phyloP scores from a whole-genome alignment of 2,113 vertebrate genomes.

The Marmota monax region DNA sequence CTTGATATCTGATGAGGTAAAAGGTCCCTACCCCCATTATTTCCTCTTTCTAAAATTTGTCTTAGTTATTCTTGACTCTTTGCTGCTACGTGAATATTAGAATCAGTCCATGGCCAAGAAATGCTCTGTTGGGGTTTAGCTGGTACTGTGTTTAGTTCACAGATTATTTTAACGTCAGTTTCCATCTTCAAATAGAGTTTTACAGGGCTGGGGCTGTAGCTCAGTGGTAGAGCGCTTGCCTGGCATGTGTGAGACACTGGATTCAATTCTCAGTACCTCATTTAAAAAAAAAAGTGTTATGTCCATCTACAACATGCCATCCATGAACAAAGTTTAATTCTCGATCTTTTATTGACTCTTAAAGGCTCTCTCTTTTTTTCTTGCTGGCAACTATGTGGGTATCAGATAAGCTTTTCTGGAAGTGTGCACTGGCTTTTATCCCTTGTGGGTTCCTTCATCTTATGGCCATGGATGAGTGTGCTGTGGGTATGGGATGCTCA shows the following conservation, averaged over 20 bases:
- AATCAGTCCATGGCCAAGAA: slow-evolving; percentile 4
- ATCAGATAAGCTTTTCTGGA: not conserved
- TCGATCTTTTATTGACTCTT: not conserved
- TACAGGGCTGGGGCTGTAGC: no score
- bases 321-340: not conserved
- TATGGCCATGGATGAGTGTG: not conserved
- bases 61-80: slow-evolving; percentile 15
- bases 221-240: no score
- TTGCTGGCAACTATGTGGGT: not conserved
- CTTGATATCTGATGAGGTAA: not conserved
- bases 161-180: slow-evolving; percentile 38
- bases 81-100: slow-evolving; percentile 19
- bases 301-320: not conserved
- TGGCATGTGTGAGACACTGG: no score
- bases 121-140: not conserved
- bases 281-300: no score
- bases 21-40: not conserved
- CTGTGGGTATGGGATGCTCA: no score
- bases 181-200: slow-evolving; percentile 15
- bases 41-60: slow-evolving; percentile 8
- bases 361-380: not conserved
- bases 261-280: no score
- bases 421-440: not conserved
- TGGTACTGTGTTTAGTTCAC: slow-evolving; percentile 22
- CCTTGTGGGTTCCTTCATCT: not conserved